Conservation (phyloP, 2,888 invertebrate species). For the Dasypogon diadema region DNA sequence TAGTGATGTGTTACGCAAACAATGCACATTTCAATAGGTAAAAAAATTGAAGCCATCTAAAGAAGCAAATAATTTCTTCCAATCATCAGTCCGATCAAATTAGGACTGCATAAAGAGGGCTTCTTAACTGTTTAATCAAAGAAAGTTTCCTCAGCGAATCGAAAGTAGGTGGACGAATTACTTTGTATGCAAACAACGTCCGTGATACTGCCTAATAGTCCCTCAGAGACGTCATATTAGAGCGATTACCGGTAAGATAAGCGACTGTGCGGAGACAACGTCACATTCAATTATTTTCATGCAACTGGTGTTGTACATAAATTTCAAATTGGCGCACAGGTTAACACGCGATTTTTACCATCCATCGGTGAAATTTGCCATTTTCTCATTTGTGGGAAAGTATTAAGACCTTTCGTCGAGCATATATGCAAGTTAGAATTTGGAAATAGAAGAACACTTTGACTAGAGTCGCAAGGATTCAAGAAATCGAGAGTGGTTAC, state of each 20-base stretch:
- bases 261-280: not conserved
- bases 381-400: not conserved
- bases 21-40: slow-evolving; percentile 12
- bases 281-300: slow-evolving; percentile 20
- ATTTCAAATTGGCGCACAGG: not conserved
- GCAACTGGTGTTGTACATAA: slow-evolving; percentile 19
- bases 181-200: slow-evolving; percentile 17
- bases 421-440: too few species aligned
- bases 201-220: slow-evolving; percentile 3
- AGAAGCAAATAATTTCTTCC: not conserved
- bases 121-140: not conserved
- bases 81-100: not conserved
- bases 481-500: too few species aligned
- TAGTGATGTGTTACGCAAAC: slow-evolving; percentile 8
- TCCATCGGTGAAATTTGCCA: not conserved
- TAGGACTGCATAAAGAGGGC: slow-evolving; percentile 8
- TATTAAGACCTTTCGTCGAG: too few species aligned
- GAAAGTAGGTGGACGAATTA: slow-evolving; percentile 26
- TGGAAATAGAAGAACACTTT: too few species aligned
- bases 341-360: not conserved
- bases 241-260: slow-evolving; percentile 1
- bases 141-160: slow-evolving; percentile 15
- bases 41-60: slow-evolving; percentile 8
- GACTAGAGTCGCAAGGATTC: too few species aligned
- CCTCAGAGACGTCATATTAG: not conserved